Percentiles rank a stretch among this genome's conserved stretches.
phyloP scores from a whole-genome alignment of 2,797 vertebrate genomes.

The Ctenosaura bakeri region DNA sequence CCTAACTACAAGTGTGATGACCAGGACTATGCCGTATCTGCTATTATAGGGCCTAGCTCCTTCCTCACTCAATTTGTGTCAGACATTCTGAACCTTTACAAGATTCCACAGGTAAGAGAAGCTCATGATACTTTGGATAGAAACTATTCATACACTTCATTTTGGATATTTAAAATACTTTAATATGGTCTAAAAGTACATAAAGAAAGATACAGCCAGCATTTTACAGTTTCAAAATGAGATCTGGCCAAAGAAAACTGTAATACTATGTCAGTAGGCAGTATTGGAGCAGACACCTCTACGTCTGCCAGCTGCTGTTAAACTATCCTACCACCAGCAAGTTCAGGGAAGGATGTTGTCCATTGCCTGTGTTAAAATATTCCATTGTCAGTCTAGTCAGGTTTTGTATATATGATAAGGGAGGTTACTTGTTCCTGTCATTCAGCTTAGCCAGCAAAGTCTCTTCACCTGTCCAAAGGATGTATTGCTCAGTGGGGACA shows the following conservation, averaged over 20 bases:
- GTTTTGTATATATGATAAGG: no score
- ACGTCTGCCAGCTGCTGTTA: no score
- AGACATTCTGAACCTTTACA: background rate
- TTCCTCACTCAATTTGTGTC: no score
- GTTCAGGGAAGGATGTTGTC: no score
- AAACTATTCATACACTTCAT: background rate
- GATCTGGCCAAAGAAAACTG: background rate
- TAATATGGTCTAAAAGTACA: background rate
- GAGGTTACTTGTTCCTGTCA: background rate
- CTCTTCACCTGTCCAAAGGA: background rate
- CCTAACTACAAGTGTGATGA: conserved; percentile 23
- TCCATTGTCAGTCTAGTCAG: no score
- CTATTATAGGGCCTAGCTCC: conserved; percentile 1
- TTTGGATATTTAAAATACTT: background rate
- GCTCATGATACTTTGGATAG: no score
- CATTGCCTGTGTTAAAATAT: no score
- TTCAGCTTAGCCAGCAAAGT: background rate
- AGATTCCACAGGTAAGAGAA: conserved; percentile 15
- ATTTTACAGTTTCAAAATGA: background rate
- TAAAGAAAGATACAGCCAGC: background rate
- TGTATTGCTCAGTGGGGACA: no score
- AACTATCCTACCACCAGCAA: no score
- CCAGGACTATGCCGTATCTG: background rate
- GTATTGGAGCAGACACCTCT: no score
- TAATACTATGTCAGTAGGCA: background rate